Evolutionary conservation across 2,797 vertebrate species (phyloP), one percentile per base, ranked within the genome.

Genomic region (Sternarchorhynchus goeldii): DNA sequence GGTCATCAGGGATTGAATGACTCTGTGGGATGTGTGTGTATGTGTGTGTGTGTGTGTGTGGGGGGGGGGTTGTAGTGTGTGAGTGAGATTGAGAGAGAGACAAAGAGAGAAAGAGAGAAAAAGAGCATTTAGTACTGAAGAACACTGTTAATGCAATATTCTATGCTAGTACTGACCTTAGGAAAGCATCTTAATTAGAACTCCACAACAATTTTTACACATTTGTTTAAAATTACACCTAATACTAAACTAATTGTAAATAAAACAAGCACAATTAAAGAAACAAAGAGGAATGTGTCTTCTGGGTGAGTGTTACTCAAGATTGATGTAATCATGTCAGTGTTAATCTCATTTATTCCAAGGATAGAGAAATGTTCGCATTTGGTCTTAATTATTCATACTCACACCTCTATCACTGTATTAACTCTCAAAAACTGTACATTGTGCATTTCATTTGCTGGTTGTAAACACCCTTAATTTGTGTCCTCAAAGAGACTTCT

Each of bases 1-100:
- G 84, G 86, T 86, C 86, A 85, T 63, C 34, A 25, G 32, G 73
- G 77, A 86, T 87, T 84, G 79, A 84, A 85, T 87, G 83, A 82
- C 86, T 32, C 41, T 58, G 5, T 34, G 60, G 53, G 55, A 41
- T 78, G 62, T 45, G 41, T 6, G 41, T 20, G 41, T 6, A 18
- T 31, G 50, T 5, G 63, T 64, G 56, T n/a, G 32, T 50, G 79
- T 69, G 70, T 72, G 25, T 50, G n/a, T 60, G 57, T 20, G 29
- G 66, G 62, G 74, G 20, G 36, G 65, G 2, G 36, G n/a, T 10
- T 20, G 20, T 20, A 14, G 66, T 21, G 41, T 7, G 25, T 31
- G 50, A 16, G 63, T 64, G 56, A 17, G 71, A 72, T 25, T 12
- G 16, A 36, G 39, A 20, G 39, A 55, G n/a, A 58, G 66, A 21